Evolutionary conservation across 2,797 vertebrate species (phyloP).

Genomic region (Rhabdophis nuchalis): DNA sequence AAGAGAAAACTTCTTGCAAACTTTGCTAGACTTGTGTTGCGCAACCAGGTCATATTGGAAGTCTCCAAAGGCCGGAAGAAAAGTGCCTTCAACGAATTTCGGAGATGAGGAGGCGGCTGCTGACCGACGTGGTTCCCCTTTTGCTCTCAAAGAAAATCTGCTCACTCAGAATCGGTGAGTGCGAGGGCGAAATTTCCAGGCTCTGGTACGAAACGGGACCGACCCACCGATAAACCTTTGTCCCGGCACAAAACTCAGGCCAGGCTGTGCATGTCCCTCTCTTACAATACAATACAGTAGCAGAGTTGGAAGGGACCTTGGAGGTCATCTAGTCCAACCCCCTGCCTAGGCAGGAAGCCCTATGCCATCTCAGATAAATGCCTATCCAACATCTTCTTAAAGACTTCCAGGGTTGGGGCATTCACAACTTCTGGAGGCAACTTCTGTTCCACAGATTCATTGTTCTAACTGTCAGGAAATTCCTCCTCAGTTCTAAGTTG

Average conservation of each 20-base stretch:
- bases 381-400: no score
- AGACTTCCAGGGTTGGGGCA: no score
- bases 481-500: no score
- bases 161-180: neutral
- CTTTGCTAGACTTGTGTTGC: neutral
- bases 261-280: neutral
- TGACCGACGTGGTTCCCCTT: neutral
- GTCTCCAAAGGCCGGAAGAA: neutral
- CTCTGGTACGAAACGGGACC: neutral
- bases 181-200: neutral
- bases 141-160: neutral
- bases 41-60: neutral
- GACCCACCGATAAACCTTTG: neutral
- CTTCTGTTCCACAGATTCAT: no score
- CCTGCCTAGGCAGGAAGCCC: no score
- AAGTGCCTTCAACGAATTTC: neutral
- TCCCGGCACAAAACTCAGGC: neutral
- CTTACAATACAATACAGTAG: neutral
- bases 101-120: neutral
- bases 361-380: no score
- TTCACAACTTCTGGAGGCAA: no score
- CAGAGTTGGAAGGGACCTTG: no score
- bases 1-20: neutral
- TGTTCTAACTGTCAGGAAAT: no score
- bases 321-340: no score